Evolutionary conservation across 2,888 invertebrate species (phyloP), one percentile per base, ranked within the genome.

Genomic region (Lampropteryx suffumata): DNA sequence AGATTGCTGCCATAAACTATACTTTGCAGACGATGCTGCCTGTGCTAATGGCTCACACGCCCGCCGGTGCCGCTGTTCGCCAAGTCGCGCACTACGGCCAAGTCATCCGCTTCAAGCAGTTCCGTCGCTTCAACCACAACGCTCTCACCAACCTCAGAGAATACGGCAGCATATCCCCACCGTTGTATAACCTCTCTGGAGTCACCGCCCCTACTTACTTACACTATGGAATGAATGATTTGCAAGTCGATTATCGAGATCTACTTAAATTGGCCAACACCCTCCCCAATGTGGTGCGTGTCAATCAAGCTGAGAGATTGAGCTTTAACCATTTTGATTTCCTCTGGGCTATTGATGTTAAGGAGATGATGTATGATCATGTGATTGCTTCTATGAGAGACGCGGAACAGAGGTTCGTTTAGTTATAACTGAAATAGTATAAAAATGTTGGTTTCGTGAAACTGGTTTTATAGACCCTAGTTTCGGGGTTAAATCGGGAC

Each of bases 41-140:
- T 0, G 47, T 79, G 0, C 64, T 77, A 27, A 21, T 76, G 3
- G 76, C 73, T 0, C 82, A 82, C 49, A 56, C 73, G 0, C 82
- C 82, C 0, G 80, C 81, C 0, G 82, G 82, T 0, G 61, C 75
- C 0, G 74, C 82, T 0, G 43, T 81, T 30, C 73, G 78, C 2
- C 82, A 82, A 56, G 32, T 81, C 0, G 50, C 71, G 0, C 82
- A 83, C 56, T 82, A 69, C 64, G 81, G 71, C 0, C 82, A 83
- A 36, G 53, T 59, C 24, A 76, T 81, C 55, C 66, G 64, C 3
- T 62, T 50, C 44, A 50, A 65, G 0, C 47, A 54, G 1, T 82
- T 82, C 69, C 69, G 71, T 4, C 71, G 82, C 0, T 82, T 64
- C 64, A 65, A 76, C 64, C 54, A 52, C 52, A 65, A 67, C 12